Percentiles rank a stretch among this genome's conserved stretches.
Evolutionary conservation across 2,113 vertebrate genomes (phyloP).

Genomic region (Chascanopsetta lugubris): DNA sequence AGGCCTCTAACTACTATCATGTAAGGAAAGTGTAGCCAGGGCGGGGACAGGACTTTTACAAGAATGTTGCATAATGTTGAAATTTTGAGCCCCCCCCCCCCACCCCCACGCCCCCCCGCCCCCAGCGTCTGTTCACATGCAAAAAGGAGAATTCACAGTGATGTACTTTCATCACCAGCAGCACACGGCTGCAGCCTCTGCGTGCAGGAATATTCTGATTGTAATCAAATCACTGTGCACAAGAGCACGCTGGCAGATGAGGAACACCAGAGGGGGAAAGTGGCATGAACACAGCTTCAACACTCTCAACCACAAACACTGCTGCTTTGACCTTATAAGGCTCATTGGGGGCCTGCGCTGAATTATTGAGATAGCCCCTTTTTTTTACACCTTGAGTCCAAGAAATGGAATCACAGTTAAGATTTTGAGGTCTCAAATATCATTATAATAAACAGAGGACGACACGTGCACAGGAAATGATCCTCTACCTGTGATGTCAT

Average conservation of each 20-base stretch:
- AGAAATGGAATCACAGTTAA: slow-evolving; percentile 11
- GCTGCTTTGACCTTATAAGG: slow-evolving; percentile 28
- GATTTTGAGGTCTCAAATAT: too few relatives aligned
- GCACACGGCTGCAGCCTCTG: slow-evolving; percentile 15
- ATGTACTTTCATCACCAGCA: slow-evolving; percentile 31
- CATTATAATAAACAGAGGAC: too few relatives aligned
- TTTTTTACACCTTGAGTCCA: slow-evolving; percentile 12
- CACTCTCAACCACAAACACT: not conserved
- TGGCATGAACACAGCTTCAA: slow-evolving; percentile 2
- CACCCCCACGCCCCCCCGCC: slow-evolving; percentile 3
- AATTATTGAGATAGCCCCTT: slow-evolving; percentile 17
- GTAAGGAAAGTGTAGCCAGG: slow-evolving; percentile 41
- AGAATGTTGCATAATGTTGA: slow-evolving; percentile 52
- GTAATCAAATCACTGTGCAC: not conserved
- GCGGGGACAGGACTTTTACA: slow-evolving; percentile 30
- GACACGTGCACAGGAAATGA: too few relatives aligned
- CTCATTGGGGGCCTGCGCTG: slow-evolving; percentile 10
- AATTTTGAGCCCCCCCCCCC: too few relatives aligned
- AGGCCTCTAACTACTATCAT: slow-evolving; percentile 48
- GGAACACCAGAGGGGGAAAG: not conserved
- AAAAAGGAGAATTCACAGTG: slow-evolving; percentile 39
- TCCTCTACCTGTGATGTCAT: too few relatives aligned
- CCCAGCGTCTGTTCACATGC: slow-evolving; percentile 22
- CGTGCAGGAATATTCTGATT: slow-evolving; percentile 13
- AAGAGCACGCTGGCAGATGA: slow-evolving; percentile 12